Evolutionary conservation across 2,113 vertebrate species (phyloP), one percentile per base, ranked within the genome.

Genomic region (Pycnonotus jocosus): DNA sequence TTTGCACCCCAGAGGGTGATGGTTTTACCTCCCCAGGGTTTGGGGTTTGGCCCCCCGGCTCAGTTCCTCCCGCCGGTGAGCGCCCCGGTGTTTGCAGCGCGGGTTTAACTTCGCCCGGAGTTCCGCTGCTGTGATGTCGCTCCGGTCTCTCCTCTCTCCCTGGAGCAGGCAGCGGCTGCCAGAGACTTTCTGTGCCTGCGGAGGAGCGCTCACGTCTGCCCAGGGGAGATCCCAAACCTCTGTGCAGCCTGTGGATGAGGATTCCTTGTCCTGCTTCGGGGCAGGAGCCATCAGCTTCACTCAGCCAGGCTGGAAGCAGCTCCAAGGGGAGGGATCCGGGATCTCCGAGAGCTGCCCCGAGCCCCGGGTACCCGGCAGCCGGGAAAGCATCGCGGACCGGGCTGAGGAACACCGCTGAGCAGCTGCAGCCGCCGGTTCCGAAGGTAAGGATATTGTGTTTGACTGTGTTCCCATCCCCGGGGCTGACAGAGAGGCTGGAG

Each of bases 31-130:
- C 17, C 2, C 9, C 8, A 1, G 13, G 23, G 11, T 2, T 0
- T 31, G 60, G 21, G 42, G 9, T 66, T 82, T 74, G 22, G 12
- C 12, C 9, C 9, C 33, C 17, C 0, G 0, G 19, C 28, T 66
- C 44, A 1, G n/a, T 7, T 35, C 13, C 30, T 4, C 3, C 10
- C 0, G 0, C 38, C 62, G 1, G 1, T 0, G 15, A n/a, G 15
- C 37, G 4, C 1, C 62, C 30, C 54, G 0, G 2, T 0, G 2
- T 10, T 33, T 2, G 72, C 25, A 1, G 33, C 4, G 1, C 0
- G 21, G 83, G 7, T 40, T 72, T 68, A 51, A 78, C 65, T 92
- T 84, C n/a, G 12, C 69, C 51, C 2, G 1, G 73, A 89, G 73
- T 92, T 94, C 42, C 0, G 0, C 6, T 0, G 73, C 77, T 25